Base-by-base conservation (phyloP, 2,113 vertebrate species). In the Malurus cyaneus region DNA sequence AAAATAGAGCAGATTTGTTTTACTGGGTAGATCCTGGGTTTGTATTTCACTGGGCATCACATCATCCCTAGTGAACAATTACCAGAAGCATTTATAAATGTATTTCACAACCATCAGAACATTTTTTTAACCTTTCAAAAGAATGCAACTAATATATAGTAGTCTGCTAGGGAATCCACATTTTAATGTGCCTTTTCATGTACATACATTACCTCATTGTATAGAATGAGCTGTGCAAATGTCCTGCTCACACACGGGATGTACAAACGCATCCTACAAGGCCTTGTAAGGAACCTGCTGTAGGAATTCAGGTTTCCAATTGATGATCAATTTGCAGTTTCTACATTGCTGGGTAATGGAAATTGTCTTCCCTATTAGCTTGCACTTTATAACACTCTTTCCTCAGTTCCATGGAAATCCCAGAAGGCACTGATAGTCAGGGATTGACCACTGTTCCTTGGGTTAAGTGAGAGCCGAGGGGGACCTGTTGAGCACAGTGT, bases 121-220 rank as follows among this genome's bases (percentile, higher is more conserved):
- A 49, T 41, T 86, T 84, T 89, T 87, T 74, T 86, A 93, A 29
- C 79, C 82, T 92, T 96, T 96, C 60, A 78, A 69, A 94, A 89
- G 62, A 84, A 81, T 87, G 34, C 46, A 89, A 83, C 72, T 89
- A 83, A 81, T 77, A 90, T 62, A 82, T 84, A 91, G 88, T 88
- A 95, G 76, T 86, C 73, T 86, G 74, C 52, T 23, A 86, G 74
- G 54, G 32, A 47, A 82, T 93, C 73, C 89, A 76, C 49, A 87
- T 95, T 96, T 95, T 93, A 92, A 91, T 95, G 34, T 19, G 72
- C 84, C 50, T 95, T 96, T 91, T 93, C 84, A 34, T 91, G 94
- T 65, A 89, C 39, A 39, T 39, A 39, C 39, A 83, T 54, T 62
- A 88, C 21, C 26, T 47, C 69, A 12, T 31, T 56, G 54, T 69